Conservation (phyloP, 2,888 invertebrate species). For the Melieria omissa region DNA sequence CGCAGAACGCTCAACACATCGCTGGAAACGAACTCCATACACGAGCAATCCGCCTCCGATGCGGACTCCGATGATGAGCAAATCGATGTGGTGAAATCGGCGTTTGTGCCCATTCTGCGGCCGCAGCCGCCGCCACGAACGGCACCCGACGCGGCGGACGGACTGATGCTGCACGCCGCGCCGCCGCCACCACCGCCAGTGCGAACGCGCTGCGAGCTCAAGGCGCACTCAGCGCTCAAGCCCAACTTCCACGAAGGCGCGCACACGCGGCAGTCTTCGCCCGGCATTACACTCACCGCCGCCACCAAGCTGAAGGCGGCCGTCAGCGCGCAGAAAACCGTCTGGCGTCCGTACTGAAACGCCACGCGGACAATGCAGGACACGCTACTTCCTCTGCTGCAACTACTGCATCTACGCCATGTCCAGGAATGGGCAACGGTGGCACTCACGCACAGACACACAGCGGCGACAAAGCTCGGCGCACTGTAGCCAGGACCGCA, state of each 20-base stretch:
- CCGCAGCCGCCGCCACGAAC: constrained; percentile 61
- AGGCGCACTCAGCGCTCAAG: constrained; percentile 72
- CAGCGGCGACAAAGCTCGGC: neutral
- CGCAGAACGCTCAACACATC: constrained; percentile 66
- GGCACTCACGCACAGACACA: neutral
- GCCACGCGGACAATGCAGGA: constrained; percentile 16
- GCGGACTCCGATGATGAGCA: constrained; percentile 75
- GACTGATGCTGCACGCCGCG: constrained; percentile 55
- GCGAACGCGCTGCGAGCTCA: constrained; percentile 69
- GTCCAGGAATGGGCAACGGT: neutral
- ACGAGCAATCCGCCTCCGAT: constrained; percentile 70
- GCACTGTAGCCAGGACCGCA: neutral
- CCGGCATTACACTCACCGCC: constrained; percentile 63
- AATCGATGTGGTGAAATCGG: constrained; percentile 81
- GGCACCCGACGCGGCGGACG: constrained; percentile 67
- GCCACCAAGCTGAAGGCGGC: constrained; percentile 73
- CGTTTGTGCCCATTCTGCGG: constrained; percentile 75
- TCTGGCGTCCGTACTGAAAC: constrained; percentile 78
- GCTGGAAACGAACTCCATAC: constrained; percentile 73
- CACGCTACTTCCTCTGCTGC: no score
- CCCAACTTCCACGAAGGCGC: constrained; percentile 67
- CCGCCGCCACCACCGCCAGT: constrained; percentile 71
- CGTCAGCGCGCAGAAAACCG: constrained; percentile 72
- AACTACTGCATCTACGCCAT: no score
- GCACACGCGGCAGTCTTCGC: constrained; percentile 51